These are phyloP conservation scores for Gavia stellata DNA, from an alignment of 2,113 vertebrate genomes.

Conservation along the genomic window DNA sequence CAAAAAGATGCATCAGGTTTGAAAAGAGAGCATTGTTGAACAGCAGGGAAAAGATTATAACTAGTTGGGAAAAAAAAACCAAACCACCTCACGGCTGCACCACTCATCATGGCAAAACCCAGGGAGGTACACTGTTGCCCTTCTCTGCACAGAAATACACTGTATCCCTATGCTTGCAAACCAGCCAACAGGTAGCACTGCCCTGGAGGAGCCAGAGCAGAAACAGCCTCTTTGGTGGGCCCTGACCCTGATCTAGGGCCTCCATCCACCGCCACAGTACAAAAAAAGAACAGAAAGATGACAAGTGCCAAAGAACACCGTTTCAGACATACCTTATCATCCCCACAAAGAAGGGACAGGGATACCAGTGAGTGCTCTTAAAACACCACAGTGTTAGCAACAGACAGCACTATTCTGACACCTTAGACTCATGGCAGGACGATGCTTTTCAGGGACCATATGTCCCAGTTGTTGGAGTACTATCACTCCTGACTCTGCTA, in stretches of 20 bases:
- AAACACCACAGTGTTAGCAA: background rate
- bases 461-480: accelerated
- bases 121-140: background rate
- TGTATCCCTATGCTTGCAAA: background rate
- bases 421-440: accelerated
- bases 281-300: background rate
- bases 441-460: background rate
- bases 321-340: background rate
- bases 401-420: background rate
- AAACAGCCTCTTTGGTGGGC: background rate
- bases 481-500: background rate
- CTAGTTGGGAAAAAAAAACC: background rate
- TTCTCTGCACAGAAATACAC: background rate
- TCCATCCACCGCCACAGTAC: background rate
- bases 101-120: background rate
- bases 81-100: background rate
- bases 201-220: background rate
- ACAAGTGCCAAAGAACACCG: background rate
- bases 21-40: background rate
- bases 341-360: background rate
- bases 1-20: background rate
- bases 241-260: background rate
- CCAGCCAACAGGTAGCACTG: background rate
- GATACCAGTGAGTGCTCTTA: background rate
- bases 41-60: background rate